Evolutionary conservation across 2,797 vertebrate genomes (phyloP), one percentile per base, ranked within the genome.

Genomic region (Labeo calbasu): DNA sequence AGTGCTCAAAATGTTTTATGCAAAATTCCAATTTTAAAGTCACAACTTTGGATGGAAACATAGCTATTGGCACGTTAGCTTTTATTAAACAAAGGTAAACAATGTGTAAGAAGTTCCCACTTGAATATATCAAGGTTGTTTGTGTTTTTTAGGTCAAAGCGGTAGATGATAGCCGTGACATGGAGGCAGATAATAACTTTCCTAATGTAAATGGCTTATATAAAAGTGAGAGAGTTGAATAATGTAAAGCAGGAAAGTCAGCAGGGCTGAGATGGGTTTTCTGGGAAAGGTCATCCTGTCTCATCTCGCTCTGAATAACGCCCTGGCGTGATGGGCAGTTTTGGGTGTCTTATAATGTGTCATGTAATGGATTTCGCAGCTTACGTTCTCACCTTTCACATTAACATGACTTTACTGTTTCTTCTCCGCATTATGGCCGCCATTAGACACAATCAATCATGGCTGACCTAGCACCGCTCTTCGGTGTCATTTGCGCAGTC

Each of bases 331-430:
- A 78, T 61, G 23, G 75, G 25, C 75, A 70, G 51, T 69, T 84
- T 78, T 25, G 75, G 25, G 51, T 84, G 65, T 77, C 65, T 77
- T 55, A 50, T 61, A 70, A 78, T 77, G 63, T 77, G 82, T 77
- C 36, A 46, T 57, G 66, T 61, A 61, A 78, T 78, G 40, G 51
- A 78, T 71, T 78, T 69, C 25, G 0, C 53, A 61, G 53, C 53
- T 71, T 78, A 78, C 71, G 65, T 71, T 84, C 75, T 78, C 66
- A 84, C 53, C 82, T 84, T 84, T 78, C 66, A 61, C 75, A 78
- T 84, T 71, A 84, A 78, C 75, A 84, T 71, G 82, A 78, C 75
- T 84, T 84, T 70, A 78, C 75, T 1, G 53, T 59, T 78, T 84
- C 65, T 57, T 70, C 65, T 11, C 7, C 0, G 25, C 28, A 61